Evolutionary conservation across 1,140 invertebrate genomes (phyloP).

Genomic region (Drosophila parvula): DNA sequence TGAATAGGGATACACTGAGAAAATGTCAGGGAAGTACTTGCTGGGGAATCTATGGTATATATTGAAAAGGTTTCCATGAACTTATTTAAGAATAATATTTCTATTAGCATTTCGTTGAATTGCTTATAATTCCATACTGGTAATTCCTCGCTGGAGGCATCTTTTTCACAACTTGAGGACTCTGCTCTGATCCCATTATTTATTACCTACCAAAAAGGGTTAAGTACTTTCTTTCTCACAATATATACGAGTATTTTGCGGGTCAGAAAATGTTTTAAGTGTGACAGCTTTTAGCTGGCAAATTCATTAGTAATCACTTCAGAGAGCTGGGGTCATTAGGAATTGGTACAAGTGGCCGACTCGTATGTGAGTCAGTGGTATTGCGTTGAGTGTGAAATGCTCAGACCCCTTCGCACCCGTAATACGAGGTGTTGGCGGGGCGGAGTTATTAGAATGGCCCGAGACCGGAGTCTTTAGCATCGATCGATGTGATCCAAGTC

Average conservation of each 20-base stretch:
- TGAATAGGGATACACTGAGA: conserved; percentile 31
- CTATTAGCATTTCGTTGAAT: no score
- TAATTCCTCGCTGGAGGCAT: neutral
- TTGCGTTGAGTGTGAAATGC: conserved; percentile 26
- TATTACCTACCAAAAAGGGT: neutral
- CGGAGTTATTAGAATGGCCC: conserved; percentile 24
- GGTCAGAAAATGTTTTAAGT: conserved; percentile 23
- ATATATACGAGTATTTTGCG: no score
- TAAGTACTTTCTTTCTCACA: neutral
- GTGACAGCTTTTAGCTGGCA: conserved; percentile 61
- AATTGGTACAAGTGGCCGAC: conserved; percentile 74
- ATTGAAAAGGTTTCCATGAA: no score
- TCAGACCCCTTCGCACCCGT: conserved; percentile 17
- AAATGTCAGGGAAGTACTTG: neutral
- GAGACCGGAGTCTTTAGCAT: conserved; percentile 30
- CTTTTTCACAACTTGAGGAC: neutral
- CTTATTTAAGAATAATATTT: no score
- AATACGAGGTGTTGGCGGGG: conserved; percentile 2
- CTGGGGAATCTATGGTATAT: neutral
- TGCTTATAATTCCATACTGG: neutral
- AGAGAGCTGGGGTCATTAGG: conserved; percentile 65
- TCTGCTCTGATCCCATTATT: neutral
- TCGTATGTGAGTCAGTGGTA: conserved; percentile 51
- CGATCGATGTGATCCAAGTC: conserved; percentile 54
- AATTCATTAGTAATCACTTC: conserved; percentile 81